These are phyloP conservation scores for Aphaenogaster ashmeadi DNA, from an alignment of 1,140 invertebrate species.

Conservation along the genomic window DNA sequence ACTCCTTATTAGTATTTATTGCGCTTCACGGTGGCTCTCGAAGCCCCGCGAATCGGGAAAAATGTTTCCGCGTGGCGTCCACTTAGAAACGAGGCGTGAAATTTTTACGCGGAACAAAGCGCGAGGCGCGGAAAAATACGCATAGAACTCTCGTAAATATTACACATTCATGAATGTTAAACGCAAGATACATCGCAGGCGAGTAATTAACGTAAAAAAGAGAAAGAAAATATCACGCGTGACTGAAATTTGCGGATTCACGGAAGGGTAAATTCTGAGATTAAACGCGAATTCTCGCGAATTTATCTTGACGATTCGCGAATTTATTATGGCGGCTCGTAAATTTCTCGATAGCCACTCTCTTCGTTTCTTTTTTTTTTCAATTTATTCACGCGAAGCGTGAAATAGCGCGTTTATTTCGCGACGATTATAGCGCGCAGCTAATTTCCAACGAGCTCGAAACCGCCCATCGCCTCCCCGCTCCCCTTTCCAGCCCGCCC, in stretches of 20 bases:
- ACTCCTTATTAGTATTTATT: conserved; percentile 40
- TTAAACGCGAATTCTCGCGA: conserved; percentile 16
- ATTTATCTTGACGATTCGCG: not conserved
- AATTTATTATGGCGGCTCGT: not conserved
- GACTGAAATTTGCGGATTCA: not conserved
- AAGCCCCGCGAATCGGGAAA: not conserved
- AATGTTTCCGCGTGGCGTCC: not conserved
- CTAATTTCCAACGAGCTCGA: conserved; percentile 82
- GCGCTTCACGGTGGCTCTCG: not conserved
- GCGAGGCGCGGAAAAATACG: no score
- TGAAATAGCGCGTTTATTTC: conserved; percentile 73
- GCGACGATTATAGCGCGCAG: conserved; percentile 81
- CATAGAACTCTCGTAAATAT: not conserved
- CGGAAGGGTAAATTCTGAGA: not conserved
- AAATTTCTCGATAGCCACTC: conserved; percentile 41
- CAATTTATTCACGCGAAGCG: conserved; percentile 45
- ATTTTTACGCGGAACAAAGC: not conserved
- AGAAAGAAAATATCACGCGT: not conserved
- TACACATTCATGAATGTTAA: conserved; percentile 25
- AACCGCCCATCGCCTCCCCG: conserved; percentile 41
- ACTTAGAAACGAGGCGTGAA: not conserved
- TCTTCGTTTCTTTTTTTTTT: not conserved
- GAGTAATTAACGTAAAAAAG: not conserved
- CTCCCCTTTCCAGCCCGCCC: not conserved
- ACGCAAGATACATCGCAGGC: not conserved